phyloP scores from a whole-genome alignment of 2,797 vertebrate species.

The Pantherophis vulpinus region DNA sequence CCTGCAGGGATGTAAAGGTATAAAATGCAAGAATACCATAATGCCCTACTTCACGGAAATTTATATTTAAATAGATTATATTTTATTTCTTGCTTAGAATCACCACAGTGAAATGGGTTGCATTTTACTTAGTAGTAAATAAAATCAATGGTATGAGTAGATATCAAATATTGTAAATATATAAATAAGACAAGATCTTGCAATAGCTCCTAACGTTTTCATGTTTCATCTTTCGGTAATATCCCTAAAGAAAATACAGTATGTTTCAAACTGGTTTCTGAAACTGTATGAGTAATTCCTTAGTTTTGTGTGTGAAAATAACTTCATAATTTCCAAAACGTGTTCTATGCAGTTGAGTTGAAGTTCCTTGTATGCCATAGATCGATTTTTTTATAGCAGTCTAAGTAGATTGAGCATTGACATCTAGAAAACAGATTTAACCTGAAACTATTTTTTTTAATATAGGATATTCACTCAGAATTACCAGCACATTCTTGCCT shows the following conservation, averaged over 20 bases:
- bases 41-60: not conserved
- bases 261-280: not conserved
- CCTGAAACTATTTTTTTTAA: not conserved
- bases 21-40: not conserved
- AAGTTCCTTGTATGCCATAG: not conserved
- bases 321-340: not conserved
- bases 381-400: not conserved
- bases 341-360: not conserved
- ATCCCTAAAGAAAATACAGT: not conserved
- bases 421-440: not conserved
- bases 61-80: not conserved
- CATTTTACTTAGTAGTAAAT: not conserved
- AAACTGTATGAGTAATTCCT: not conserved
- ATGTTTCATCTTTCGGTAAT: not conserved
- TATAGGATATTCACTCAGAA: not conserved
- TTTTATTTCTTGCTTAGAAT: not conserved
- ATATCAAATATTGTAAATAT: not conserved
- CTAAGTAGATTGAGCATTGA: not conserved
- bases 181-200: not conserved
- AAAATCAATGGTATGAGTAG: not conserved
- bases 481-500: slow-evolving; percentile 9
- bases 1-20: not conserved
- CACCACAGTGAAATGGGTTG: not conserved
- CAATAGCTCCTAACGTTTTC: not conserved
- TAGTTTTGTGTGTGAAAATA: not conserved